Evolutionary conservation across 1,140 invertebrate genomes (phyloP).

Genomic region (Macrosteles quadrilineatus): DNA sequence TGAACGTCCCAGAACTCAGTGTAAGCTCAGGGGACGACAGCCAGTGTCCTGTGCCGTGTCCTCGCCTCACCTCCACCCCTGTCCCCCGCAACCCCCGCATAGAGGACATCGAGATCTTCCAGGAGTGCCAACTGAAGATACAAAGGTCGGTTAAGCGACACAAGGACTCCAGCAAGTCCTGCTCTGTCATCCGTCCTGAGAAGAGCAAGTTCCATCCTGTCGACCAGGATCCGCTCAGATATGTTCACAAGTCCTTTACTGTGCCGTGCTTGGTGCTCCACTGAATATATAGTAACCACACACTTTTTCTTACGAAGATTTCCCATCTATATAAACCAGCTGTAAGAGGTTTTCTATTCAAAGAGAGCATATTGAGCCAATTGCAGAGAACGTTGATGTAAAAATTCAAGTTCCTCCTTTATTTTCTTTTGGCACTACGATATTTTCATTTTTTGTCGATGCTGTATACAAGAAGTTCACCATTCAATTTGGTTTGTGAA

Average conservation of each 20-base stretch:
- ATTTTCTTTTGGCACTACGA: too few relatives aligned
- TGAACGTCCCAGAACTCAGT: too few relatives aligned
- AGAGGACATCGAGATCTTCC: constrained; percentile 43
- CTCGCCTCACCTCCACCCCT: background rate
- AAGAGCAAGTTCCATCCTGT: background rate
- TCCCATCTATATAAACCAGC: too few relatives aligned
- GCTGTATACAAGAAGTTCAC: too few relatives aligned
- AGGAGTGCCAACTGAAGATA: constrained; percentile 40
- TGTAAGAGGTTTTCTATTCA: too few relatives aligned
- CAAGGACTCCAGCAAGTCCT: background rate
- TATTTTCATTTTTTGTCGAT: too few relatives aligned
- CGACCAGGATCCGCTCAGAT: background rate
- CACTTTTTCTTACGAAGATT: too few relatives aligned
- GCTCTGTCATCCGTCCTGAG: background rate
- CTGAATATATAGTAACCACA: background rate
- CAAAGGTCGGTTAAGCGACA: constrained; percentile 19
- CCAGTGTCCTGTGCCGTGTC: background rate
- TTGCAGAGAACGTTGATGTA: too few relatives aligned
- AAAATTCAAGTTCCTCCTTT: too few relatives aligned
- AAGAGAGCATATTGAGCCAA: too few relatives aligned
- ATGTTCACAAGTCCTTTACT: constrained; percentile 28
- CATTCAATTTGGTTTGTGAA: too few relatives aligned
- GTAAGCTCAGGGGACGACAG: background rate
- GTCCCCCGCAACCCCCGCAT: constrained; percentile 31
- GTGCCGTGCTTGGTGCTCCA: constrained; percentile 30